These are phyloP conservation scores for Poeciliopsis prolifica DNA, from an alignment of 2,113 vertebrate genomes.

Conservation along the genomic window DNA sequence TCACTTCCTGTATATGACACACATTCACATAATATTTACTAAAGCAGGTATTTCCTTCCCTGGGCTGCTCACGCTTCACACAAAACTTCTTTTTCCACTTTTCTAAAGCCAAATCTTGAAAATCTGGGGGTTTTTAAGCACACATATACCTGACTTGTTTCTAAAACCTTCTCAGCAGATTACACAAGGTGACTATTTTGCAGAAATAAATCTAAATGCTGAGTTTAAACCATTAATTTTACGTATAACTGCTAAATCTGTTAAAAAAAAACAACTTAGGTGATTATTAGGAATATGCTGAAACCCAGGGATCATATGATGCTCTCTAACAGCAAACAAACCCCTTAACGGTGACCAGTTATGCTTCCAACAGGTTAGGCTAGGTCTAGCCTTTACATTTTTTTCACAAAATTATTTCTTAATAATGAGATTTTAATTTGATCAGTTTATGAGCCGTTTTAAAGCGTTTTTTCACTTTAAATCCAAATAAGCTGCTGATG, in stretches of 20 bases:
- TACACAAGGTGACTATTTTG: neutral
- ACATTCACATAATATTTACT: conserved; percentile 58
- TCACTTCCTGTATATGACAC: conserved; percentile 59
- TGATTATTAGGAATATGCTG: neutral
- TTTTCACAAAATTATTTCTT: no score
- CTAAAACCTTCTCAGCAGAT: no score
- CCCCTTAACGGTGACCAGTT: no score
- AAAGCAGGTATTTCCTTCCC: conserved; percentile 74
- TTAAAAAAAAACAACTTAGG: neutral
- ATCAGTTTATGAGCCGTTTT: no score
- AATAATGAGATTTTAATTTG: no score
- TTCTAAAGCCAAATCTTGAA: neutral
- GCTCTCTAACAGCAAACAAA: no score
- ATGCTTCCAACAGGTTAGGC: no score
- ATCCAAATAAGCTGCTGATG: no score
- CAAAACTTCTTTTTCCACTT: conserved; percentile 44
- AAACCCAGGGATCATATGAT: neutral
- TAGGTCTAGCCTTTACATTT: no score
- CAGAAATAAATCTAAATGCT: neutral
- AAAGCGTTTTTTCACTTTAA: no score
- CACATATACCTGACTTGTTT: no score
- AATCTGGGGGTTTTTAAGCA: neutral
- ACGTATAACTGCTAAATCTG: neutral
- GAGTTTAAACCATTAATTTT: neutral
- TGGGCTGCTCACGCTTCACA: conserved; percentile 64